Conservation (phyloP, 1,140 invertebrate species). For the Ruditapes philippinarum region DNA sequence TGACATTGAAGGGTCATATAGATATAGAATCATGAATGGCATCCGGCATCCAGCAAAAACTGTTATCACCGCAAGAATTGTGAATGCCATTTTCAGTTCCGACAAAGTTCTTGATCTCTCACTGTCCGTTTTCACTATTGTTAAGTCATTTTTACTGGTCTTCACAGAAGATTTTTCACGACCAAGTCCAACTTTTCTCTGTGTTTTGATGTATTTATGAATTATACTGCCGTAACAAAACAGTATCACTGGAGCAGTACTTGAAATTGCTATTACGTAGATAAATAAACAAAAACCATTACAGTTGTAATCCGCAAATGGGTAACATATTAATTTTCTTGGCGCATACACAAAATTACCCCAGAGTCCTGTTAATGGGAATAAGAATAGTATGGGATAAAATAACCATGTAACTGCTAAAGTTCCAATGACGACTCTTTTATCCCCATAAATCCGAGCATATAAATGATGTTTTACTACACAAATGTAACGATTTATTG, state of each 20-base stretch:
- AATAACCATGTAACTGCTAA: slow-evolving; percentile 50
- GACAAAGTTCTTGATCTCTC: slow-evolving; percentile 5
- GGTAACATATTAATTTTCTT: slow-evolving; percentile 55
- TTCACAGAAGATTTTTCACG: not conserved
- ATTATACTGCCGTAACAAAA: slow-evolving; percentile 54
- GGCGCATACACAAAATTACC: slow-evolving; percentile 48
- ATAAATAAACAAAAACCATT: slow-evolving; percentile 60
- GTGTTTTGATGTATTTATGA: slow-evolving; percentile 42
- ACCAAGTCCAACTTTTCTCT: slow-evolving; percentile 13
- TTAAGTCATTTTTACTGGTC: not conserved
- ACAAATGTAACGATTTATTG: slow-evolving; percentile 52
- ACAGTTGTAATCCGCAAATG: slow-evolving; percentile 50
- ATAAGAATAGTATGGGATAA: slow-evolving; percentile 50
- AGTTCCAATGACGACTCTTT: not conserved
- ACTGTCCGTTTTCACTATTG: slow-evolving; percentile 6
- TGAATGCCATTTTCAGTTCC: slow-evolving; percentile 61
- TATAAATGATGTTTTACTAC: slow-evolving; percentile 34
- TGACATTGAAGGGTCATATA: slow-evolving; percentile 57
- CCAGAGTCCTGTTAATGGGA: slow-evolving; percentile 42
- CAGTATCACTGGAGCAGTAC: slow-evolving; percentile 39
- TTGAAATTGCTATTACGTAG: slow-evolving; percentile 32
- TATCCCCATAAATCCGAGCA: not conserved
- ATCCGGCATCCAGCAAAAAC: slow-evolving; percentile 38
- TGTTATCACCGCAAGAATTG: slow-evolving; percentile 42
- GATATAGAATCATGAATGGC: slow-evolving; percentile 60